Percentiles rank a stretch among this genome's conserved stretches.
phyloP scores from a whole-genome alignment of 2,113 vertebrate genomes.

The Ophthalmolycus amberensis region DNA sequence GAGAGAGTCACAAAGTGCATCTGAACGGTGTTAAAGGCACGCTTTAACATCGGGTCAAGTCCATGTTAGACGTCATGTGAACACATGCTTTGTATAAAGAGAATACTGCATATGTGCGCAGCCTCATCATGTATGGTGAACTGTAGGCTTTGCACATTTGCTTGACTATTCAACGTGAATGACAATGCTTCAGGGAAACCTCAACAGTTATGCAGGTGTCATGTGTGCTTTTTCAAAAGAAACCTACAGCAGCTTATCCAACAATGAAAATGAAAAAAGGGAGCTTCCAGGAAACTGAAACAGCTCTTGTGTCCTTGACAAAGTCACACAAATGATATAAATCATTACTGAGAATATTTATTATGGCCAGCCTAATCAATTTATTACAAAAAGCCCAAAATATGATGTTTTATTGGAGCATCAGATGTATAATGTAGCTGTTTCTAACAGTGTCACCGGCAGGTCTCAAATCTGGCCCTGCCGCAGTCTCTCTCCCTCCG shows the following conservation, averaged over 20 bases:
- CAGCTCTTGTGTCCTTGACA: not conserved
- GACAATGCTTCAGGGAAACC: not conserved
- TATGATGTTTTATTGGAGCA: slow-evolving; percentile 16
- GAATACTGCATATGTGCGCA: not conserved
- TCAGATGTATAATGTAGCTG: slow-evolving; percentile 14
- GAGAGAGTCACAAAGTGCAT: slow-evolving; percentile 10
- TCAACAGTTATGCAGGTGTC: not conserved
- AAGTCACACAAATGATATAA: not conserved
- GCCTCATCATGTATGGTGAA: not conserved
- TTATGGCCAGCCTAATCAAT: not conserved
- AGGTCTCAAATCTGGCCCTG: slow-evolving; percentile 11
- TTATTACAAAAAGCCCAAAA: not conserved
- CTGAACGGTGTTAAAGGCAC: not conserved
- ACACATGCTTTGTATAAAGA: not conserved
- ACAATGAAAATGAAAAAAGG: not conserved
- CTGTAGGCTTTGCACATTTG: not conserved
- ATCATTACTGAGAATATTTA: not conserved
- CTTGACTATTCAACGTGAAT: slow-evolving; percentile 9
- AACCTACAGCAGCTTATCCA: not conserved
- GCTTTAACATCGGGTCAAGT: not conserved
- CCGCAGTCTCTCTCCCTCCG: not conserved
- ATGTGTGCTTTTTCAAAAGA: not conserved
- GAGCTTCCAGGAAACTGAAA: not conserved
- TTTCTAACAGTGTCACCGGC: slow-evolving; percentile 39
- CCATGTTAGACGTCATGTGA: not conserved